Base-by-base conservation (phyloP, 2,113 vertebrate species). In the Excalfactoria chinensis region DNA sequence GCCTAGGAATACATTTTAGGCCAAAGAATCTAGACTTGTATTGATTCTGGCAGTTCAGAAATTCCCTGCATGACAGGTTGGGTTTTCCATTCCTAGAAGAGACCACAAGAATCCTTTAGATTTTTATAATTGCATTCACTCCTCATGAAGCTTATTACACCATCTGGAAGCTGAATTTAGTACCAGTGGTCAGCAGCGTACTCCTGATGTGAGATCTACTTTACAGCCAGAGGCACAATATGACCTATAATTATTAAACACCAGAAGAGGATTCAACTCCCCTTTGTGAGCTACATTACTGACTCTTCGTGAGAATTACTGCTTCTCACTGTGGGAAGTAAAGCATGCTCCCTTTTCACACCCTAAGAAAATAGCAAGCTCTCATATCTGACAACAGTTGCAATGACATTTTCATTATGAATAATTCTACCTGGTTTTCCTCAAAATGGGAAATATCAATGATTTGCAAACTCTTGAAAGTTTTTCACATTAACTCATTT, bases 211-310 rank as follows among this genome's bases (percentile, higher is more conserved):
- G 69, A 81, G 49, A 84, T 44, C 66, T 85, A n/a, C 73, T 93
- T 94, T 72, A 89, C 62, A 88, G 77, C 66, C 69, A 86, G 62
- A 70, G 69, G 37, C 72, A 84, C 46, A 62, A 46, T 66, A 84
- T 70, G 69, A 95, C 66, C 82, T 81, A 18, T 55, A 88, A 67
- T 81, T 88, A 90, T 82, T 83, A 86, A 89, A 88, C 60, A 70
- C 13, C 87, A 55, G 37, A 79, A 89, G 40, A 79, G 59, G n/a
- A 86, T 70, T 74, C 64, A 81, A 8, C 14, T 91, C 40, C 62
- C 32, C 3, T 94, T 91, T 83, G 55, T 79, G 58, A 91, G 43
- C 48, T 64, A 10, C 78, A 82, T 75, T 37, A 59, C 25, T 69
- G 48, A 32, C 37, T 85, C 63, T 51, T 84, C 43, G 53, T 43